Percentiles rank a stretch among this genome's conserved stretches.
These are phyloP conservation scores for Piprites chloris DNA, from an alignment of 2,113 vertebrate genomes.

Conservation along the genomic window DNA sequence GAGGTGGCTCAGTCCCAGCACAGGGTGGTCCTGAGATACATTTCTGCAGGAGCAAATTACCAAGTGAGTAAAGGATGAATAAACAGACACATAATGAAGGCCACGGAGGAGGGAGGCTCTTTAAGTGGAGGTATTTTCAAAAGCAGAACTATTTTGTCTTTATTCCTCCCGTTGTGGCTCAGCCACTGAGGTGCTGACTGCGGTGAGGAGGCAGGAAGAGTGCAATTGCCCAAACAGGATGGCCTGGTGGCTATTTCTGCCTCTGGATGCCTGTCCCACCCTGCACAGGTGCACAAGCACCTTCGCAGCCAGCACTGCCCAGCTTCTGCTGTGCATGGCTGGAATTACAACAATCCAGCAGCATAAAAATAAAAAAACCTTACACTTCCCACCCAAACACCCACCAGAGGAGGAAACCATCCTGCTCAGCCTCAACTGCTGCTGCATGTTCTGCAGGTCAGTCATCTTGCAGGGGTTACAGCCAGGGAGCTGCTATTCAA, in stretches of 20 bases:
- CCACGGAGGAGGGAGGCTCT: constrained; percentile 6
- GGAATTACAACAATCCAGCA: background rate
- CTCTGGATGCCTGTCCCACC: constrained; percentile 34
- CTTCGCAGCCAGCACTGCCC: background rate
- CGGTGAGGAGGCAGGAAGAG: constrained; percentile 26
- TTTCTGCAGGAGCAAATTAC: constrained; percentile 22
- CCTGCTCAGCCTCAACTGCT: background rate
- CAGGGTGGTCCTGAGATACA: background rate
- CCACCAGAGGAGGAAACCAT: background rate
- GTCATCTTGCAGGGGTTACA: background rate
- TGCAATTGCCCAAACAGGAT: constrained; percentile 25
- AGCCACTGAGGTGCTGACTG: background rate
- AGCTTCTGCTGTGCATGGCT: background rate
- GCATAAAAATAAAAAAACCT: background rate
- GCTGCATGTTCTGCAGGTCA: background rate
- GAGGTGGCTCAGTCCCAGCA: background rate
- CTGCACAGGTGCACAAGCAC: constrained; percentile 29
- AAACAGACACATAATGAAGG: constrained; percentile 9
- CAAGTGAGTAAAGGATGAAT: background rate
- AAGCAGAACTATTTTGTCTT: background rate
- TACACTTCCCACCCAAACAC: background rate
- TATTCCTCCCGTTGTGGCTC: background rate
- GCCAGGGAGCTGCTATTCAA: background rate
- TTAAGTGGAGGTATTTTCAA: constrained; percentile 22
- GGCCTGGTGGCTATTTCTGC: constrained; percentile 44